Evolutionary conservation across 2,113 vertebrate species (phyloP).

Genomic region (Eurystomus gularis): DNA sequence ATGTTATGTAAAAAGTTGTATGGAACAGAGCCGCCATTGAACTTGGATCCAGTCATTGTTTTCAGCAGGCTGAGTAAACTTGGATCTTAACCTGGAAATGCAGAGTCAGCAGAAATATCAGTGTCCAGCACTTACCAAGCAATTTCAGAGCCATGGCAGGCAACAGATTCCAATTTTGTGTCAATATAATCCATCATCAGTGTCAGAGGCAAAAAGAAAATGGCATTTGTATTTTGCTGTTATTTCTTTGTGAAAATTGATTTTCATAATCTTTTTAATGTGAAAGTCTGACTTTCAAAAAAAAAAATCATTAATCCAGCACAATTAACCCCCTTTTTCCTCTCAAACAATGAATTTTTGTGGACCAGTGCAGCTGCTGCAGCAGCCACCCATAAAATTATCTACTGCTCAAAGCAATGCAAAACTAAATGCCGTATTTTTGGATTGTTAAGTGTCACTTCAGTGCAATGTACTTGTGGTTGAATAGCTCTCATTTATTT

Average conservation of each 20-base stretch:
- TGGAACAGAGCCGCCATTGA: neutral
- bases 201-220: neutral
- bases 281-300: neutral
- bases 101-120: neutral
- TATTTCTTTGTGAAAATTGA: neutral
- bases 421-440: conserved; percentile 61
- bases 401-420: conserved; percentile 32
- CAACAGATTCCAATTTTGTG: neutral
- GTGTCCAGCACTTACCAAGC: neutral
- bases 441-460: conserved; percentile 62
- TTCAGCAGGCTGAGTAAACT: neutral
- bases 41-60: neutral
- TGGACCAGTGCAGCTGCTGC: conserved; percentile 49
- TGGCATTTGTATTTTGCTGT: neutral
- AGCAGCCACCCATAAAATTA: conserved; percentile 33
- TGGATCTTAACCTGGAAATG: neutral
- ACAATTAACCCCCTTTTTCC: neutral
- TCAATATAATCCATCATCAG: neutral
- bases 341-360: neutral
- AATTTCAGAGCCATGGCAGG: neutral
- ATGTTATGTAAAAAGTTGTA: neutral
- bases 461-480: conserved; percentile 33
- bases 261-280: neutral
- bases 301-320: neutral
- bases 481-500: conserved; percentile 59